Conservation (phyloP, 2,888 invertebrate genomes). For the Automeris io region DNA sequence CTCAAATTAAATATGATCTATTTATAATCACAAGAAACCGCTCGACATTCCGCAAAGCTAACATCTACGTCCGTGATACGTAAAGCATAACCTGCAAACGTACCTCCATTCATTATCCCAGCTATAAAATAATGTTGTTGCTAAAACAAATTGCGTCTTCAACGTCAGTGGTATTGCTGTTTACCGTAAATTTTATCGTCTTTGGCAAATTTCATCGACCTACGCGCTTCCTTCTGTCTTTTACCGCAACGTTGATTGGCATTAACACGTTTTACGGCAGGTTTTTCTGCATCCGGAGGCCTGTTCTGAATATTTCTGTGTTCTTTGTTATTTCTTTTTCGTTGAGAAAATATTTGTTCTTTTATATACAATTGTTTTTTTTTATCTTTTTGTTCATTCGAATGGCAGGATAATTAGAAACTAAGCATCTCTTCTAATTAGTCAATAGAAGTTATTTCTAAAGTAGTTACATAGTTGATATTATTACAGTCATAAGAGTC, state of each 20-base stretch:
- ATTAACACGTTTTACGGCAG: background rate
- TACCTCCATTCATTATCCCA: slow-evolving; percentile 4
- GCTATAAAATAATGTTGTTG: slow-evolving; percentile 4
- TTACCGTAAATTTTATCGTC: slow-evolving; percentile 22
- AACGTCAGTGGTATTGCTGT: slow-evolving; percentile 14
- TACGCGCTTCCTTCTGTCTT: slow-evolving; percentile 29
- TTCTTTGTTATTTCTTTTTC: background rate
- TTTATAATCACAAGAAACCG: too few relatives aligned
- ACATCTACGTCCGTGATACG: background rate
- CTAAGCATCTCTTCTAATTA: too few relatives aligned
- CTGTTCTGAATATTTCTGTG: background rate
- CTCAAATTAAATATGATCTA: too few relatives aligned
- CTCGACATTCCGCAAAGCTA: background rate
- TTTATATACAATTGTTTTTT: too few relatives aligned
- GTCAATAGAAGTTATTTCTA: too few relatives aligned
- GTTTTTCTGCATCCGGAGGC: background rate
- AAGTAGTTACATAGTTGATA: too few relatives aligned
- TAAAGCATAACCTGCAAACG: slow-evolving; percentile 7
- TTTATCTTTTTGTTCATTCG: too few relatives aligned
- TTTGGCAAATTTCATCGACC: slow-evolving; percentile 26
- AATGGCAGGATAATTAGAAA: too few relatives aligned
- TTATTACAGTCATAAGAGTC: too few relatives aligned
- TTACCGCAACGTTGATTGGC: slow-evolving; percentile 3
- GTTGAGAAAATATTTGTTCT: too few relatives aligned
- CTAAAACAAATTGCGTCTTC: slow-evolving; percentile 11